Percentiles rank a stretch among this genome's conserved stretches.
These are phyloP conservation scores for Scaptomyza tumidula DNA, from an alignment of 2,888 invertebrate genomes.

Conservation along the genomic window DNA sequence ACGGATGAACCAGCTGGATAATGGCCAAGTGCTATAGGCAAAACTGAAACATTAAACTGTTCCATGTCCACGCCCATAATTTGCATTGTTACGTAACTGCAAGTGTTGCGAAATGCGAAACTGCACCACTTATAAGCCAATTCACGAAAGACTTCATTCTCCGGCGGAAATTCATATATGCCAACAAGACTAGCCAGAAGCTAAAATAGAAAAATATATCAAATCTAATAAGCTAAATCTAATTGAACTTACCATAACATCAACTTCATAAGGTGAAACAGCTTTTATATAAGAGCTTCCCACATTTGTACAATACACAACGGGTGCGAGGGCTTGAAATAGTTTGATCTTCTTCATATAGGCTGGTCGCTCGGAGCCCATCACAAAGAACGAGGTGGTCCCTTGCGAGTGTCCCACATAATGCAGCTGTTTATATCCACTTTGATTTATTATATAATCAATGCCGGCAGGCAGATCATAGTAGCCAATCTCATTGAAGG, in stretches of 20 bases:
- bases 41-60: slow-evolving; percentile 84
- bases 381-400: slow-evolving; percentile 83
- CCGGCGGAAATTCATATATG: slow-evolving; percentile 59
- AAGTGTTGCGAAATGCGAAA: slow-evolving; percentile 51
- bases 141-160: slow-evolving; percentile 27
- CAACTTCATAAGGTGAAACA: not conserved
- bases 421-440: slow-evolving; percentile 84
- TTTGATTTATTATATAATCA: slow-evolving; percentile 86
- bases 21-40: slow-evolving; percentile 87
- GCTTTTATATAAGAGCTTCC: slow-evolving; percentile 65
- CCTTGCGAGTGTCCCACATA: slow-evolving; percentile 89
- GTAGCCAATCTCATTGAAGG: slow-evolving; percentile 89
- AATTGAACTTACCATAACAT: no score
- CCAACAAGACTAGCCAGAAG: slow-evolving; percentile 18
- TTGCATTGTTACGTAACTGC: slow-evolving; percentile 84
- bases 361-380: slow-evolving; percentile 84
- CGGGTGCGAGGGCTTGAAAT: slow-evolving; percentile 86
- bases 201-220: not conserved
- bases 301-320: slow-evolving; percentile 84
- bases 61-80: slow-evolving; percentile 84
- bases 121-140: slow-evolving; percentile 34
- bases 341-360: slow-evolving; percentile 86
- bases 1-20: slow-evolving; percentile 86
- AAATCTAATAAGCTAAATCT: no score
- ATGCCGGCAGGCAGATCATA: slow-evolving; percentile 89